Evolutionary conservation across 92 coral and sea anemone species (phyloP).

Genomic region (Zoanthus sociatus): DNA sequence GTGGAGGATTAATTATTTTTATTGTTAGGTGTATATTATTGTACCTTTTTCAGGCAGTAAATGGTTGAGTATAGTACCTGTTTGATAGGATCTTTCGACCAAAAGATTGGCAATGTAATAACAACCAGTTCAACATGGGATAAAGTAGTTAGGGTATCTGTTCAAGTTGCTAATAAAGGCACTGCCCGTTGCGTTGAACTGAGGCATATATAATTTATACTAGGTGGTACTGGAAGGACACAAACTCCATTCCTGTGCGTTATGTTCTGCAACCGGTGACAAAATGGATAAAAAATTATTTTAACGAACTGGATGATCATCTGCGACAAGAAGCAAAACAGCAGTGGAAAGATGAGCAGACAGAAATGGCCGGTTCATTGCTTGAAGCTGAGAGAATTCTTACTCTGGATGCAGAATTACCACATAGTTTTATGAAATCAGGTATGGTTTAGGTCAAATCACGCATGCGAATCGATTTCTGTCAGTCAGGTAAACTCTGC

Average conservation of each 20-base stretch:
- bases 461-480: neutral
- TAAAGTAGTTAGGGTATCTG: too few species aligned
- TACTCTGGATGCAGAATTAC: constrained; percentile 43
- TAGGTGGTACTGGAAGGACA: constrained; percentile 83
- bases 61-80: too few species aligned
- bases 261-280: constrained; percentile 86
- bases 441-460: constrained; percentile 36
- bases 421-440: constrained; percentile 73
- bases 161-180: too few species aligned
- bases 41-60: too few species aligned
- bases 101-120: too few species aligned
- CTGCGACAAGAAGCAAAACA: constrained; percentile 54
- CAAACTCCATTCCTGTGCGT: constrained; percentile 73
- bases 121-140: too few species aligned
- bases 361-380: constrained; percentile 58
- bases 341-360: constrained; percentile 69
- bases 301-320: constrained; percentile 49
- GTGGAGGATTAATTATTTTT: too few species aligned
- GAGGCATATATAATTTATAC: neutral
- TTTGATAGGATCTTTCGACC: too few species aligned
- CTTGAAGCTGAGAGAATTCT: constrained; percentile 59
- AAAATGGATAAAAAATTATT: constrained; percentile 72
- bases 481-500: neutral
- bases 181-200: neutral
- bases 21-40: too few species aligned